Evolutionary conservation across 2,888 invertebrate species (phyloP), one percentile per base, ranked within the genome.

Genomic region (Eucera pruinosa): DNA sequence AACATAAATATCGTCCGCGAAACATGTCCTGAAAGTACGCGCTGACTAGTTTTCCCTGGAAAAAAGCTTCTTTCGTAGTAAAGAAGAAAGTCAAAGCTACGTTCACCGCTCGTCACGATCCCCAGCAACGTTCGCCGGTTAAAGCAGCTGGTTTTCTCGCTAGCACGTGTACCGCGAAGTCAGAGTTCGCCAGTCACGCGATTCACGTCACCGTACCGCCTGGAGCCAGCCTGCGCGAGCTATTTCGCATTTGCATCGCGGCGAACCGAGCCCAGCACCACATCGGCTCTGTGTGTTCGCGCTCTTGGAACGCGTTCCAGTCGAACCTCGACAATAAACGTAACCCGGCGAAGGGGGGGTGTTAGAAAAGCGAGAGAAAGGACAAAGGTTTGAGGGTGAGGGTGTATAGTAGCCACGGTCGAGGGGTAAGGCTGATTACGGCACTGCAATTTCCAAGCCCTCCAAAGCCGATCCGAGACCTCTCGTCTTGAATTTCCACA

Each of bases 191-290:
- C n/a, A 87, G 90, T 90, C 90, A 90, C 90, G 90, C 90, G 89
- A 90, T 87, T 87, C 88, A 80, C 84, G 87, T 87, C 87, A 82
- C 80, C 88, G 89, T 89, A 89, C 88, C 89, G 88, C 88, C 87
- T 89, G 83, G 88, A 90, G 81, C 88, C 86, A 89, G 78, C 85
- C 85, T 75, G 71, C 72, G 54, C 69, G 58, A 55, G 54, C 55
- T 57, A 78, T 78, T 81, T 61, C 76, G 73, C 78, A 78, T 86
- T 84, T 82, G 70, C 78, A 75, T 82, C 61, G 70, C 33, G 67
- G 66, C 60, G 41, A 58, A 25, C 36, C 41, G 54, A 60, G 41
- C 68, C 33, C 65, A 58, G 64, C 73, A 45, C 79, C 65, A 41
- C 41, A n/a, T n/a, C n/a, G n/a, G n/a, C n/a, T n/a, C n/a, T n/a